Percentiles rank a stretch among this genome's conserved stretches.
phyloP scores from a whole-genome alignment of 2,797 vertebrate species.

The Glyptemys insculpta region DNA sequence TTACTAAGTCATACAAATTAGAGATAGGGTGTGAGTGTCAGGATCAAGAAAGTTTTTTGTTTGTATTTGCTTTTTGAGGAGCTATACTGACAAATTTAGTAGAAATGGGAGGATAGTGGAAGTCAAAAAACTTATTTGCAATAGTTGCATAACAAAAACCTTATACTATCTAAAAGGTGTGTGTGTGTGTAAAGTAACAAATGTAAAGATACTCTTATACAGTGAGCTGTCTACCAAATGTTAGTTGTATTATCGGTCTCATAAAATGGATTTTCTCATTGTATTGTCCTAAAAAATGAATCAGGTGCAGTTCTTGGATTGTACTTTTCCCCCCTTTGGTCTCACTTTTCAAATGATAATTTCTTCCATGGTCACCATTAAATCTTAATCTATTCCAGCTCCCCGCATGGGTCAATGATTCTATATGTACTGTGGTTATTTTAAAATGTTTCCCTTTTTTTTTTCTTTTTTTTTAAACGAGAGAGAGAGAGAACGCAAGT shows the following conservation, averaged over 20 bases:
- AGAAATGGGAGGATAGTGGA: neutral
- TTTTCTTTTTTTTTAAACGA: too few relatives aligned
- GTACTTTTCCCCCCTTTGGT: slow-evolving; percentile 72
- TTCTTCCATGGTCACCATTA: slow-evolving; percentile 82
- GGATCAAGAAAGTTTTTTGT: neutral
- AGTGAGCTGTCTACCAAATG: neutral
- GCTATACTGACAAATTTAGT: neutral
- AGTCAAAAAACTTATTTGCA: neutral
- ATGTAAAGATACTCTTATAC: neutral
- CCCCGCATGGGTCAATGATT: slow-evolving; percentile 84
- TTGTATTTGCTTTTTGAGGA: neutral
- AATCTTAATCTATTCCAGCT: slow-evolving; percentile 86
- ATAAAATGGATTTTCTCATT: slow-evolving; percentile 6
- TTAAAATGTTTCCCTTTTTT: slow-evolving; percentile 82
- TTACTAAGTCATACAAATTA: neutral
- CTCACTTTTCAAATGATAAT: slow-evolving; percentile 82
- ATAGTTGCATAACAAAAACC: slow-evolving; percentile 8
- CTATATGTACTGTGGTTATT: slow-evolving; percentile 86
- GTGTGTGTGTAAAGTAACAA: neutral
- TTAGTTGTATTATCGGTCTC: neutral
- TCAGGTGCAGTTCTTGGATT: slow-evolving; percentile 67
- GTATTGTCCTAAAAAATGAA: slow-evolving; percentile 32
- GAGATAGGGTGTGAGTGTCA: neutral
- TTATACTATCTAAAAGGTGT: neutral
- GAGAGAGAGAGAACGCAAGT: slow-evolving; percentile 78